Evolutionary conservation across 2,797 vertebrate genomes (phyloP).

Genomic region (Echeneis naucrates): DNA sequence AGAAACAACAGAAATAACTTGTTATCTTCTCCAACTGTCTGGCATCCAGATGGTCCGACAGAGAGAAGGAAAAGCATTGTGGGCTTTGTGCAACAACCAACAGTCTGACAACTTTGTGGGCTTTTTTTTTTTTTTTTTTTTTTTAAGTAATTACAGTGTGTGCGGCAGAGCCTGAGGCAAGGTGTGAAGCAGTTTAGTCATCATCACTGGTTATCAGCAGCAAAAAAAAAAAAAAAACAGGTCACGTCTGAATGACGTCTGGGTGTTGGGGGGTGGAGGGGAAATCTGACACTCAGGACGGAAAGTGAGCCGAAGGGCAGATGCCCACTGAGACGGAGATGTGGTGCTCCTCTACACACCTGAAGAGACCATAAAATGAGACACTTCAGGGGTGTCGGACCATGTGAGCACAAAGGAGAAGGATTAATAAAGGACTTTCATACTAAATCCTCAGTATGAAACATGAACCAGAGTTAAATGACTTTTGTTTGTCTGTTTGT

Average conservation of each 20-base stretch:
- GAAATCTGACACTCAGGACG: constrained; percentile 3
- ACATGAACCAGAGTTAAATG: accelerated
- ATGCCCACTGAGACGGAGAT: constrained; percentile 8
- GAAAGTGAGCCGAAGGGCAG: constrained; percentile 51
- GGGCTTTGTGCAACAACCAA: constrained; percentile 40
- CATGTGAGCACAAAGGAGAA: not conserved
- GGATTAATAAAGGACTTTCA: not conserved
- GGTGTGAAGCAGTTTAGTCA: constrained; percentile 49
- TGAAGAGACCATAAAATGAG: not conserved
- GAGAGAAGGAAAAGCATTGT: constrained; percentile 28
- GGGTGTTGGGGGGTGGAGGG: not conserved
- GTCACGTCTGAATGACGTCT: constrained; percentile 14
- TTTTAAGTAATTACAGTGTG: constrained; percentile 55
- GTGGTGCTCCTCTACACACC: constrained; percentile 43
- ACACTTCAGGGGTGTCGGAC: constrained; percentile 2
- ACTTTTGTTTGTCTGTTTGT: too few relatives aligned
- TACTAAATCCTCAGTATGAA: not conserved
- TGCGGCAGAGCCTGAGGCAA: constrained; percentile 37
- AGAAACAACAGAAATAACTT: constrained; percentile 24
- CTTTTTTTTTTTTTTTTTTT: constrained; percentile 51
- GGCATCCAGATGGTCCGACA: constrained; percentile 4
- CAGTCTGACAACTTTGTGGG: constrained; percentile 17
- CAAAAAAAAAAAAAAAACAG: too few relatives aligned
- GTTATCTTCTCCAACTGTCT: constrained; percentile 25
- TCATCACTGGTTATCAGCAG: constrained; percentile 35